Evolutionary conservation across 2,888 invertebrate genomes (phyloP).

Genomic region (Eristalinus sepulchralis): DNA sequence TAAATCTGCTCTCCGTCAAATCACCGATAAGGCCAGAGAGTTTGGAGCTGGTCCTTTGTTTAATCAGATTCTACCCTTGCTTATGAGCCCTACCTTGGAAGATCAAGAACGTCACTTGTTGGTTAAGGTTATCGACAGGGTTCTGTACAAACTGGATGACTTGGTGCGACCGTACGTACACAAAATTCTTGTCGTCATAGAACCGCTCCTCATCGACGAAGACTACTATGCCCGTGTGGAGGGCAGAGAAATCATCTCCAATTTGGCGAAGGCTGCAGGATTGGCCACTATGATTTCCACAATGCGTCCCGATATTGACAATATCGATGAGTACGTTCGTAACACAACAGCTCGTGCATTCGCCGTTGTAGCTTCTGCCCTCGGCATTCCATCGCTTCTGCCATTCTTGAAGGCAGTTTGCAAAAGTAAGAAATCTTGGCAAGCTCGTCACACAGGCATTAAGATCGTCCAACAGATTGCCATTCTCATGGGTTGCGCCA

Average conservation of each 20-base stretch:
- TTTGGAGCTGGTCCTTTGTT: conserved; percentile 99
- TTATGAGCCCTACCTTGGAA: conserved; percentile 99
- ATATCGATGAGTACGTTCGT: conserved; percentile 99
- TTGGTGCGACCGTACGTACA: conserved; percentile 99
- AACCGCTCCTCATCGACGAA: conserved; percentile 98
- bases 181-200: conserved; percentile 99
- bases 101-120: conserved; percentile 99
- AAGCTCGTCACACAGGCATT: conserved; percentile 98
- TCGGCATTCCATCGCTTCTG: conserved; percentile 97
- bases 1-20: conserved; percentile 97
- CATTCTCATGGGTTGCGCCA: conserved; percentile 99
- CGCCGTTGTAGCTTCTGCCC: conserved; percentile 99
- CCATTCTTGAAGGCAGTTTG: conserved; percentile 99
- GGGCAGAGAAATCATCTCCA: conserved; percentile 99
- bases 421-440: conserved; percentile 99
- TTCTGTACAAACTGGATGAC: conserved; percentile 98
- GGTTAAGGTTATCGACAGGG: conserved; percentile 99
- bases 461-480: conserved; percentile 99
- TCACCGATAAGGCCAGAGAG: conserved; percentile 99
- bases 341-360: conserved; percentile 99
- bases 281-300: conserved; percentile 99
- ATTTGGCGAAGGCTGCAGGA: conserved; percentile 99
- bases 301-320: conserved; percentile 99
- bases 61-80: conserved; percentile 98
- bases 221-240: conserved; percentile 99